Conservation (phyloP, 2,113 vertebrate genomes). For the Chiloscyllium plagiosum region DNA sequence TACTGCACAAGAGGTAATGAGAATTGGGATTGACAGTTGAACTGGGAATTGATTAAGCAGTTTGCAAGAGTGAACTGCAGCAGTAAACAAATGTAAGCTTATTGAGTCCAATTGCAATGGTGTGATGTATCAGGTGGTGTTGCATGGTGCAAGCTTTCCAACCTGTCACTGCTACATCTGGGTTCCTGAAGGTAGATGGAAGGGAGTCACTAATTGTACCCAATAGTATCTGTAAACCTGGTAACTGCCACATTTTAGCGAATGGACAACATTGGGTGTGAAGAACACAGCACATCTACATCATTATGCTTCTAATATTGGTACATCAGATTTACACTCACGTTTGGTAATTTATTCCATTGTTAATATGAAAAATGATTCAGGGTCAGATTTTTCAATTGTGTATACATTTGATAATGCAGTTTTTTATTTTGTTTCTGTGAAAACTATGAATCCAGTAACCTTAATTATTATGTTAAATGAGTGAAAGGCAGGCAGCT, state of each 20-base stretch:
- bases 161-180: neutral
- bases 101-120: neutral
- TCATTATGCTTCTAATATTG: neutral
- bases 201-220: no score
- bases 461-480: neutral
- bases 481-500: neutral
- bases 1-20: constrained; percentile 22
- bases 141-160: neutral
- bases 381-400: neutral
- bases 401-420: neutral
- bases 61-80: constrained; percentile 18
- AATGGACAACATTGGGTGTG: neutral
- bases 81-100: constrained; percentile 20
- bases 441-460: neutral
- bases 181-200: neutral
- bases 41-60: constrained; percentile 38
- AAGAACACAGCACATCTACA: neutral
- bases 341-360: neutral
- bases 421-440: neutral
- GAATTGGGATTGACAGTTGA: constrained; percentile 28
- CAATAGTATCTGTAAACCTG: neutral
- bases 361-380: neutral
- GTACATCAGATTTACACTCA: neutral
- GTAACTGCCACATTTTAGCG: neutral
- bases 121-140: constrained; percentile 19